These are phyloP conservation scores for Balearica regulorum DNA, from an alignment of 2,797 vertebrate genomes.

Conservation along the genomic window DNA sequence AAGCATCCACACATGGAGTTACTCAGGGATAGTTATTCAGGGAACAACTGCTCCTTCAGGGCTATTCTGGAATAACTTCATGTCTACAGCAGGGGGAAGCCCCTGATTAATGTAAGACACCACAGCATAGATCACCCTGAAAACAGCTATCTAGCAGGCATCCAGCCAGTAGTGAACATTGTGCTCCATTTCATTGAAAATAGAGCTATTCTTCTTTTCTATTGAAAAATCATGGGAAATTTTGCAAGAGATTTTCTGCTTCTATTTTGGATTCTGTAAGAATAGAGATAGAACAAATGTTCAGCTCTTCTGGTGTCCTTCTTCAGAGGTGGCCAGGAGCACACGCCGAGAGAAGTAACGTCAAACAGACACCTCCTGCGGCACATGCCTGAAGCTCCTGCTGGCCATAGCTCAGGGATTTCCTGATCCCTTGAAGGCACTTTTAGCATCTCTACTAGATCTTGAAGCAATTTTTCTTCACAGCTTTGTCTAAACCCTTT, in stretches of 20 bases:
- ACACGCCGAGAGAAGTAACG: rapidly evolving
- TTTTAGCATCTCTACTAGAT: neutral
- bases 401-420: neutral
- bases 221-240: neutral
- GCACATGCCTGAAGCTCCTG: neutral
- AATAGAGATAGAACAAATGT: neutral
- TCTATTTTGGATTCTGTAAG: neutral
- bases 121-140: neutral
- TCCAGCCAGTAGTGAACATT: neutral
- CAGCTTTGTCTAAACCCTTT: neutral
- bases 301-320: neutral
- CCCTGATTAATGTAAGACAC: neutral
- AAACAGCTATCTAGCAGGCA: neutral
- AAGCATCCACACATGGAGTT: neutral
- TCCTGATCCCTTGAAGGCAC: neutral
- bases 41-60: neutral
- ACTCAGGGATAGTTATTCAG: neutral
- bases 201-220: neutral
- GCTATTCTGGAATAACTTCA: neutral
- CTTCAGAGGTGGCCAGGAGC: neutral
- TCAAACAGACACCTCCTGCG: neutral
- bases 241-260: neutral
- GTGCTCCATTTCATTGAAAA: neutral
- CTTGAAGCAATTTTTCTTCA: neutral
- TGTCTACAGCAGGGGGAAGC: neutral